Base-by-base conservation (phyloP, 2,888 invertebrate genomes). In the Ypsolopha sequella region DNA sequence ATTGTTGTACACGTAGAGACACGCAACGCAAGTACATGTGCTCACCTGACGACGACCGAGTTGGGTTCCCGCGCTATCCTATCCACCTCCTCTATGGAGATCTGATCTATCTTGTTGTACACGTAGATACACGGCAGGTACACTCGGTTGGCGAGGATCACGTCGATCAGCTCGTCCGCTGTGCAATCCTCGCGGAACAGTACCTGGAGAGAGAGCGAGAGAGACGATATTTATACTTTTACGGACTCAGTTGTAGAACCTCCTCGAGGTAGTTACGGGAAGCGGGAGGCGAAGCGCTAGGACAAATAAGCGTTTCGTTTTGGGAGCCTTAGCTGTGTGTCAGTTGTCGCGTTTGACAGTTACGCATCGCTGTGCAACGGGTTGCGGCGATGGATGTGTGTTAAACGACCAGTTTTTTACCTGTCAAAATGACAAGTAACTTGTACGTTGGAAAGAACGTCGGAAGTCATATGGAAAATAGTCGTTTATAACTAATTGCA, bases 61-160 rank as follows among this genome's bases (percentile, higher is more conserved):
- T 95, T 88, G 0, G 94, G 90, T 74, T 94, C 91, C 54, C 95
- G 89, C 4, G 99, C 99, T 76, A 99, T 92, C 68, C 96, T 89
- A 80, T 98, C 96, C 7, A 99, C 97, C 87, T 99, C 98, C 81
- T 99, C 99, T 60, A 99, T 97, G 50, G 98, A 96, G 66, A 99
- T 96, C 88, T 99, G 98, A 91, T 99, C 99, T 64, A 99, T 97
- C 90, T 99, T 99, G 85, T 99, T 99, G 87, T 99, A 99, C 52
- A 99, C 97, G 86, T 99, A 99, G 52, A 99, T 81, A 77, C 99
- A 99, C 51, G 98, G 97, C 71, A 99, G 89, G 84, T 99, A 98
- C 36, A 96, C 95, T 57, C 98, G 90, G 86, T 97, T 98, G 8
- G 95, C 98, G 50, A 95, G 93, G 61, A 99, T 97, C 51, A 99